Evolutionary conservation across 2,888 invertebrate genomes (phyloP), one percentile per base, ranked within the genome.

Genomic region (Loripinus fragilis): DNA sequence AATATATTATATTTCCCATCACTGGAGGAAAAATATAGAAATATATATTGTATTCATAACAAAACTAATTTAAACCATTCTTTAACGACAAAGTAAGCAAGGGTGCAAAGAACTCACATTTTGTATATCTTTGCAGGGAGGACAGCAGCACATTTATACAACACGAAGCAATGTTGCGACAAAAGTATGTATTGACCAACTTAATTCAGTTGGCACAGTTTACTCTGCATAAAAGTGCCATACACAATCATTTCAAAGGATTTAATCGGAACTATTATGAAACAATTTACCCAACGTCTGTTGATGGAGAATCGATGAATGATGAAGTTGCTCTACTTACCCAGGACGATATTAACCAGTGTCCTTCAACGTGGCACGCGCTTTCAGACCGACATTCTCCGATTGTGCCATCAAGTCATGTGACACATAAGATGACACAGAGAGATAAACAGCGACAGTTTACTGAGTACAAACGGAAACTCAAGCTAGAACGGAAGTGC

Each of bases 351-450:
- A 42, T 71, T 17, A 41, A 25, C 10, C 28, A 74, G n/a, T 91
- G 91, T 71, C 90, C 91, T 0, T 91, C 91, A 41, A 87, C 88
- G 48, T 91, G 91, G 90, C 91, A 91, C 75, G 71, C 86, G 7
- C 65, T 86, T 55, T 74, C 80, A 10, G 91, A 90, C 48, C 76
- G 91, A 30, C 91, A 91, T 74, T 91, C 90, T 0, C 91, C 91
- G 8, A 89, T 91, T 1, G 81, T 91, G 33, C 91, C 91, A 5
- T 88, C 89, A 1, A 90, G 85, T 45, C 89, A 89, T 67, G 85
- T 86, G 17, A 86, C 88, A 12, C 88, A 89, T 55, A 88, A 89
- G 78, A 76, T 86, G 23, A 83, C 83, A 15, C 83, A 88, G 33
- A 83, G 85, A 23, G 87, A 89, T 70, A 88, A 86, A 75, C 89